Evolutionary conservation across 2,888 invertebrate genomes (phyloP).

Genomic region (Oscheius sp.): DNA sequence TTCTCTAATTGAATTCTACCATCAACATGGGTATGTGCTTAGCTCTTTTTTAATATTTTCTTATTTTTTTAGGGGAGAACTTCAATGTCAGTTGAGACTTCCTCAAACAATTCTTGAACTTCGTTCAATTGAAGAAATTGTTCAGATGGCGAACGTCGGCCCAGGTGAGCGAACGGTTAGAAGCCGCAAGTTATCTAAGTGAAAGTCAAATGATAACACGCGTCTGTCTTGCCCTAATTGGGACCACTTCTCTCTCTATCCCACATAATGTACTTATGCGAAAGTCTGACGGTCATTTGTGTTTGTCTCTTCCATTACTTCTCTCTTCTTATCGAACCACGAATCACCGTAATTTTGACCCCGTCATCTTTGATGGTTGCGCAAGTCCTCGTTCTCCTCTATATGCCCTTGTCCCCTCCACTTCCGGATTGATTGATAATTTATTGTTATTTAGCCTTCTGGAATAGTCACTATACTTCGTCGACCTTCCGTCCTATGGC

Average conservation of each 20-base stretch:
- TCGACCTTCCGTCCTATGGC: neutral
- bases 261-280: slow-evolving; percentile 25
- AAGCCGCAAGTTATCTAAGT: slow-evolving; percentile 21
- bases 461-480: slow-evolving; percentile 1
- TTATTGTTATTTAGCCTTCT: slow-evolving; percentile 4
- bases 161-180: slow-evolving; percentile 13
- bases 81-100: neutral
- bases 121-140: neutral
- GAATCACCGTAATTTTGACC: slow-evolving; percentile 35
- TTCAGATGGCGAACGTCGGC: slow-evolving; percentile 10
- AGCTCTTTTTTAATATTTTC: neutral
- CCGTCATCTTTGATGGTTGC: slow-evolving; percentile 32
- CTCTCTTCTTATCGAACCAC: slow-evolving; percentile 22
- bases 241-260: neutral
- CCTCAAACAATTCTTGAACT: slow-evolving; percentile 12
- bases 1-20: slow-evolving; percentile 17
- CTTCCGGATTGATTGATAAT: slow-evolving; percentile 24
- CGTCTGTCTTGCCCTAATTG: slow-evolving; percentile 22
- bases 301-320: slow-evolving; percentile 6
- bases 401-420: slow-evolving; percentile 20
- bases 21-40: neutral
- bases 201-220: slow-evolving; percentile 37
- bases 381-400: slow-evolving; percentile 21
- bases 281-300: neutral
- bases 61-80: slow-evolving; percentile 11